Evolutionary conservation across 2,888 invertebrate species (phyloP), one percentile per base, ranked within the genome.

Genomic region (Corbicula japonica): DNA sequence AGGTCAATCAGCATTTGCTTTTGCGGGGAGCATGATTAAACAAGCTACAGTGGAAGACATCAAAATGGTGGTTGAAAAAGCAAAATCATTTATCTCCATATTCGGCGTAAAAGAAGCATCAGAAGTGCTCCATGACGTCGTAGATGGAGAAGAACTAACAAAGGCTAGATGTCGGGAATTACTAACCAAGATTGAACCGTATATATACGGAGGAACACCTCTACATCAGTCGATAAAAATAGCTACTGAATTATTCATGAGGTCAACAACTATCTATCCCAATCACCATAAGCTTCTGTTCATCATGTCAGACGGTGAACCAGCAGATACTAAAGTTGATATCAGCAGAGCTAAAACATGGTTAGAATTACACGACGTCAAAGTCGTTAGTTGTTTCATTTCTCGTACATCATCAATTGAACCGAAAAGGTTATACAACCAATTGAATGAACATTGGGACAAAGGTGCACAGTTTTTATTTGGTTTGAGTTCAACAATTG

Each of bases 221-320:
- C 21, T 70, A 1, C 32, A 44, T 21, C 8, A 21, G n/a, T 23
- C 70, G 5, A 10, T 70, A 1, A 41, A 35, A 8, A 4, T 5
- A 15, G 61, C 70, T 21, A 28, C 18, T 15, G n/a, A 3, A 3
- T n/a, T 70, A 18, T 70, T 61, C 18, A 12, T 5, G 35, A 38
- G 32, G 10, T 28, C 21, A 26, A 18, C 10, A 15, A 30, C 28
- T 15, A 30, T 23, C 8, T 23, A 28, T 23, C 21, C 18, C 44
- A 38, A 56, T 32, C 10, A 35, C 21, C 41, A 61, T 8, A 70
- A 70, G 50, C 30, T 70, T 6, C 28, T 70, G 46, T 50, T 70
- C 28, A 32, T 70, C 32, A 18, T 70, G 35, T 68, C 68, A 41
- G 68, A 69, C 34, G 69, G 69, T 18, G 26, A 10, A 21, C 46